Conservation (phyloP, 2,888 invertebrate genomes). For the Petrophora chlorosata region DNA sequence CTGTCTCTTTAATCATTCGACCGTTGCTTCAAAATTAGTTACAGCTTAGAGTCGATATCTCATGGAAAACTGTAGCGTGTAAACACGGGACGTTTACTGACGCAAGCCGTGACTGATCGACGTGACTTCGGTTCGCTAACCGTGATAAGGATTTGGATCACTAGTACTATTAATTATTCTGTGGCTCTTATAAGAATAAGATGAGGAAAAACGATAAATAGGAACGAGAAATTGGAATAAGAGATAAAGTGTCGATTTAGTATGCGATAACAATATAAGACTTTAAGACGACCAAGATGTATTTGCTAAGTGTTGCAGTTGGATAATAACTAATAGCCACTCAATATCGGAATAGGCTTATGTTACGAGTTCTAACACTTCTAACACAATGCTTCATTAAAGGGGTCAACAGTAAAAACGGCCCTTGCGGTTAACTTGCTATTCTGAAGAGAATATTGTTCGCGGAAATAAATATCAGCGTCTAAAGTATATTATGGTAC, state of each 20-base stretch:
- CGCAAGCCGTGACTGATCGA: constrained; percentile 51
- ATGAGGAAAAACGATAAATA: constrained; percentile 8
- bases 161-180: no score
- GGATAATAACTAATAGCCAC: constrained; percentile 3
- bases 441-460: background rate
- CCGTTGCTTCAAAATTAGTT: constrained; percentile 25
- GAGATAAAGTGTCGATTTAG: constrained; percentile 3
- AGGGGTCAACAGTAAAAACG: background rate
- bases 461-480: background rate
- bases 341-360: constrained; percentile 17
- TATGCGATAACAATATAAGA: background rate
- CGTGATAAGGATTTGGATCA: constrained; percentile 48
- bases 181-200: constrained; percentile 36
- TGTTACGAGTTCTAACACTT: no score
- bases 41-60: constrained; percentile 31
- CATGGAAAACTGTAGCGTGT: constrained; percentile 30
- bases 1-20: constrained; percentile 23
- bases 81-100: constrained; percentile 30
- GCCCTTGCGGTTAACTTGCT: background rate
- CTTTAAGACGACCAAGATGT: constrained; percentile 1
- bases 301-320: constrained; percentile 8
- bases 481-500: no score
- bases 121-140: constrained; percentile 39
- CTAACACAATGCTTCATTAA: constrained; percentile 30
- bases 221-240: background rate